Conservation (phyloP, 2,888 invertebrate species). For the Drosophila incognita region DNA sequence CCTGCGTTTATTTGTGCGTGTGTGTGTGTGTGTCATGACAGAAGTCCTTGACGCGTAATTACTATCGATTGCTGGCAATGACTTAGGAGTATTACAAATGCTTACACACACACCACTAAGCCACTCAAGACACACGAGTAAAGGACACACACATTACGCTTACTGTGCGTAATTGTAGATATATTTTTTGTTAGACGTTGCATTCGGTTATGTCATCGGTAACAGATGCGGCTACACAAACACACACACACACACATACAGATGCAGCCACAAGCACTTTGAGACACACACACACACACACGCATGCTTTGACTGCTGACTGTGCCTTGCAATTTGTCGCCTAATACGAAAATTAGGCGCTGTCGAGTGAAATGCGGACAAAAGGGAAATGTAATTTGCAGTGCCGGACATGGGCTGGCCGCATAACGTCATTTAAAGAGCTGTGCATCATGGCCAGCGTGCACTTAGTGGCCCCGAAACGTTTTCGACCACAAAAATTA, state of each 20-base stretch:
- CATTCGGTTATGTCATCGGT: constrained; percentile 65
- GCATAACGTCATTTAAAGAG: constrained; percentile 46
- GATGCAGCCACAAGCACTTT: neutral
- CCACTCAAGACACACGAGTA: constrained; percentile 8
- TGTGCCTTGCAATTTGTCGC: constrained; percentile 41
- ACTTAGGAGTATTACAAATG: constrained; percentile 49
- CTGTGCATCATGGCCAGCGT: constrained; percentile 43
- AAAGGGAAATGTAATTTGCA: constrained; percentile 56
- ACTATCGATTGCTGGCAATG: constrained; percentile 62
- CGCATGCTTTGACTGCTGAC: constrained; percentile 12
- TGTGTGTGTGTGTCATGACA: constrained; percentile 1
- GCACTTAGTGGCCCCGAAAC: constrained; percentile 59
- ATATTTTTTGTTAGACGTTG: constrained; percentile 12
- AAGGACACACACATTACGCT: constrained; percentile 13
- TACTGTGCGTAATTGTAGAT: constrained; percentile 48
- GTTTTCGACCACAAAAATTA: constrained; percentile 66
- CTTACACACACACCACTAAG: constrained; percentile 21
- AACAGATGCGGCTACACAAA: constrained; percentile 34
- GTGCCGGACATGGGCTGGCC: constrained; percentile 27
- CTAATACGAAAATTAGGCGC: constrained; percentile 62
- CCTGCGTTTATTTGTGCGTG: constrained; percentile 4
- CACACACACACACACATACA: constrained; percentile 4
- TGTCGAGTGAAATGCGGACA: constrained; percentile 37
- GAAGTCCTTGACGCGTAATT: constrained; percentile 57
- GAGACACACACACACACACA: constrained; percentile 12